phyloP scores from a whole-genome alignment of 1,140 invertebrate species.

The Pachypeltis micranthus region DNA sequence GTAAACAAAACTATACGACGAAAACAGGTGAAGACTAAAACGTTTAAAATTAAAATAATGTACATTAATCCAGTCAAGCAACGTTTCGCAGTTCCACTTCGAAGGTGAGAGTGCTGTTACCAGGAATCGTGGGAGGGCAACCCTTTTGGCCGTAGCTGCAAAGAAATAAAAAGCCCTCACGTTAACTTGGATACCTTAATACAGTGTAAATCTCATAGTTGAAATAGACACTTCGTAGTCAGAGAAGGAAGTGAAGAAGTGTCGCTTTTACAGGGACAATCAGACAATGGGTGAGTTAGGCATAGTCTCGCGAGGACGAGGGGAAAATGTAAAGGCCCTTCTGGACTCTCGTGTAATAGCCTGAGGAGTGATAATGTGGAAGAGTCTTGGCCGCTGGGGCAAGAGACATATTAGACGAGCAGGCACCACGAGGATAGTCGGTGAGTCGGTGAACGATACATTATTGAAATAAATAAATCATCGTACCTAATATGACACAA shows the following conservation, averaged over 20 bases:
- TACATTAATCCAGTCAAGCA: background rate
- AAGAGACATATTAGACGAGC: too few relatives aligned
- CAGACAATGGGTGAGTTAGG: too few relatives aligned
- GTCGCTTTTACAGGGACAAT: too few relatives aligned
- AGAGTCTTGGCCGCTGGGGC: too few relatives aligned
- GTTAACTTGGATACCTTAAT: background rate
- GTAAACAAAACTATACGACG: background rate
- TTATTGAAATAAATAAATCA: too few relatives aligned
- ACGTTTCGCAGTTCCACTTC: constrained; percentile 77
- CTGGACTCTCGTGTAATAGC: too few relatives aligned
- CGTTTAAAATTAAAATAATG: background rate
- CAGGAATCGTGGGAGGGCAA: constrained; percentile 68
- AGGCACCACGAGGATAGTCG: too few relatives aligned
- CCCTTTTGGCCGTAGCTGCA: constrained; percentile 68
- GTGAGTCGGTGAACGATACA: too few relatives aligned
- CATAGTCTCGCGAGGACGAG: too few relatives aligned
- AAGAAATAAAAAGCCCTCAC: constrained; percentile 26
- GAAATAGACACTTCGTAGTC: background rate
- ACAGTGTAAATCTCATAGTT: background rate
- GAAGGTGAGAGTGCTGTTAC: constrained; percentile 70
- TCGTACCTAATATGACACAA: too few relatives aligned
- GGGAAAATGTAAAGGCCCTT: too few relatives aligned
- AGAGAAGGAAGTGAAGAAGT: background rate
- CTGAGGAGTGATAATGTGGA: too few relatives aligned
- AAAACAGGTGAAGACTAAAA: background rate